Conservation (phyloP, 2,888 invertebrate species). For the Zhuqinia jingwanae region DNA sequence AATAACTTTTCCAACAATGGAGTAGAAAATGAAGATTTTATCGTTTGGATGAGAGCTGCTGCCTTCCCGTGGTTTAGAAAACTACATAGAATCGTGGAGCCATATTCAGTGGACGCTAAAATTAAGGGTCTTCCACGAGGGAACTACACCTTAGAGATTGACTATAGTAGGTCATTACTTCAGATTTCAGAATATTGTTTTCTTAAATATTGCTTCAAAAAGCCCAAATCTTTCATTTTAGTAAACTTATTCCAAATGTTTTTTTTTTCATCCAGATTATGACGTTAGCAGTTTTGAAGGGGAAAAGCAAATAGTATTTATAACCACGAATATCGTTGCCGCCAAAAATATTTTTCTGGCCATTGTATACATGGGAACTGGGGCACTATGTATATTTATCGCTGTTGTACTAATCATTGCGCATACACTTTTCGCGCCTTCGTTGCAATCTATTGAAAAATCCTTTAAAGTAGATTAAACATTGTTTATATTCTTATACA, state of each 20-base stretch:
- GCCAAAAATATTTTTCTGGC: conserved; percentile 70
- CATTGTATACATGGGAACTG: conserved; percentile 55
- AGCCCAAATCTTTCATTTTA: too few relatives aligned
- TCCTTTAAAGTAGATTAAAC: not conserved
- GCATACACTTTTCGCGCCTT: not conserved
- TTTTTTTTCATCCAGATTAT: conserved; percentile 37
- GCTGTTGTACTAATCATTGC: conserved; percentile 16
- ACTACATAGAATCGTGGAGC: conserved; percentile 63
- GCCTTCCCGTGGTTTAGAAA: conserved; percentile 72
- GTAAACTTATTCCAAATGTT: not conserved
- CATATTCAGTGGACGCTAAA: conserved; percentile 19
- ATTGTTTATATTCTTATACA: too few relatives aligned
- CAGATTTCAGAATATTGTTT: not conserved
- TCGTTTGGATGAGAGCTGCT: conserved; percentile 65
- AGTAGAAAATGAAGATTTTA: conserved; percentile 72
- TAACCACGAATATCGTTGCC: conserved; percentile 56
- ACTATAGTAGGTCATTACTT: conserved; percentile 70
- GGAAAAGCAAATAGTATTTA: conserved; percentile 65
- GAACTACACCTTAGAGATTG: conserved; percentile 64
- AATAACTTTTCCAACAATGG: conserved; percentile 65
- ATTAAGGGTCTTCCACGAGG: conserved; percentile 70
- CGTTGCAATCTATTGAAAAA: not conserved
- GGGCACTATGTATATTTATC: conserved; percentile 27
- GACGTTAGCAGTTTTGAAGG: conserved; percentile 54
- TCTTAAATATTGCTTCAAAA: too few relatives aligned